Percentiles rank a stretch among this genome's conserved stretches.
These are phyloP conservation scores for Caenorhabditis sp. DNA, from an alignment of 2,888 invertebrate species.

Conservation along the genomic window DNA sequence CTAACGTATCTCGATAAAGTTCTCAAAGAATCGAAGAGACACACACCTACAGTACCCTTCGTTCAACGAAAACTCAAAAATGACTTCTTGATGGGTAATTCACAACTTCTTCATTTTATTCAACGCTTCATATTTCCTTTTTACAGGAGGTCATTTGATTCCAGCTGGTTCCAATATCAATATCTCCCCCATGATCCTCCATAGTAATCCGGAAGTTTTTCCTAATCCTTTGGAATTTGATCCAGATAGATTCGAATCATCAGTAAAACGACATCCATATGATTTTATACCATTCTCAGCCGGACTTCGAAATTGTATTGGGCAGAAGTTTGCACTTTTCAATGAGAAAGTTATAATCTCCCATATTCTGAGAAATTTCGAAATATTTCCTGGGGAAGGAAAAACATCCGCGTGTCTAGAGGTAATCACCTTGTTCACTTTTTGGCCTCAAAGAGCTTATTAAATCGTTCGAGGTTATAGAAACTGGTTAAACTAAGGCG, in stretches of 20 bases:
- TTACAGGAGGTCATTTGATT: slow-evolving; percentile 14
- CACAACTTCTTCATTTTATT: neutral
- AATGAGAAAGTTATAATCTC: slow-evolving; percentile 71
- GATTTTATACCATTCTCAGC: slow-evolving; percentile 65
- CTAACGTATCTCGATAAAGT: slow-evolving; percentile 53
- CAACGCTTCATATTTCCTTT: slow-evolving; percentile 5
- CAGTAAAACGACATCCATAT: slow-evolving; percentile 52
- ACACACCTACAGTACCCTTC: slow-evolving; percentile 54
- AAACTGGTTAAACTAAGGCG: no score
- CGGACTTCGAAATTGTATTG: slow-evolving; percentile 64
- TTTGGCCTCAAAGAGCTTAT: no score
- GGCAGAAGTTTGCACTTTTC: slow-evolving; percentile 73
- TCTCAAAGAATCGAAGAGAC: slow-evolving; percentile 53
- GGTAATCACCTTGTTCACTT: no score
- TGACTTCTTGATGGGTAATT: slow-evolving; percentile 42
- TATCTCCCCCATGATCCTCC: slow-evolving; percentile 21
- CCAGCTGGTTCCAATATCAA: slow-evolving; percentile 19
- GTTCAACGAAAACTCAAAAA: slow-evolving; percentile 45
- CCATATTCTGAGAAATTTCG: slow-evolving; percentile 24
- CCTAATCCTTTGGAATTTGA: slow-evolving; percentile 72
- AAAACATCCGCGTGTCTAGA: no score
- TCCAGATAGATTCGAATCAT: slow-evolving; percentile 72
- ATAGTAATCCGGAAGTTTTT: slow-evolving; percentile 23
- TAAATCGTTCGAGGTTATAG: no score
- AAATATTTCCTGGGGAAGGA: no score